Conservation (phyloP, 1,140 invertebrate genomes). For the Cotesia typhae region DNA sequence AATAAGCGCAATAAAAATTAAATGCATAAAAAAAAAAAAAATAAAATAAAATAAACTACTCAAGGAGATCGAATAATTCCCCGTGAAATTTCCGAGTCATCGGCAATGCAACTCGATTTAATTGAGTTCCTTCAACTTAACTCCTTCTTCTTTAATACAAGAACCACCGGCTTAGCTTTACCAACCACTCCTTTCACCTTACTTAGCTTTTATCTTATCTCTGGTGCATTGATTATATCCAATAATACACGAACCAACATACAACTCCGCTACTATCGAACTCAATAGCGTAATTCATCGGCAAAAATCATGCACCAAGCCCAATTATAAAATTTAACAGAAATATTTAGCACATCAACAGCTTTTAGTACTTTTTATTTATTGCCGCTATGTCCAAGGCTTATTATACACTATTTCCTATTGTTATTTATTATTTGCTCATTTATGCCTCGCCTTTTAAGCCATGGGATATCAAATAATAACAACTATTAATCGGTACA, state of each 20-base stretch:
- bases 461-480: constrained; percentile 16
- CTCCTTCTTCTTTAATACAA: constrained; percentile 9
- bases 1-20: background rate
- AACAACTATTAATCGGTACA: constrained; percentile 35
- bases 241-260: constrained; percentile 24
- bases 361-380: no score
- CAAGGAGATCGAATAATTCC: constrained; percentile 35
- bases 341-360: constrained; percentile 34
- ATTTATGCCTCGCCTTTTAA: constrained; percentile 5
- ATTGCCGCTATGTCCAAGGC: background rate
- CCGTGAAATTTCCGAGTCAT: constrained; percentile 41
- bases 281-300: constrained; percentile 38
- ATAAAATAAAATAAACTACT: constrained; percentile 30
- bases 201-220: constrained; percentile 35
- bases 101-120: constrained; percentile 44
- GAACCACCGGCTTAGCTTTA: background rate
- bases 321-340: constrained; percentile 37
- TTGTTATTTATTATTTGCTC: constrained; percentile 9
- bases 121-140: constrained; percentile 38
- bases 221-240: constrained; percentile 42
- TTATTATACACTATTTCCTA: constrained; percentile 19
- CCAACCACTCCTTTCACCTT: constrained; percentile 2
- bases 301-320: constrained; percentile 34
- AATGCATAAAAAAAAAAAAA: constrained; percentile 7
- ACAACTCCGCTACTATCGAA: constrained; percentile 28